phyloP scores from a whole-genome alignment of 2,888 invertebrate species.

The Drosophila cyrtoloma region DNA sequence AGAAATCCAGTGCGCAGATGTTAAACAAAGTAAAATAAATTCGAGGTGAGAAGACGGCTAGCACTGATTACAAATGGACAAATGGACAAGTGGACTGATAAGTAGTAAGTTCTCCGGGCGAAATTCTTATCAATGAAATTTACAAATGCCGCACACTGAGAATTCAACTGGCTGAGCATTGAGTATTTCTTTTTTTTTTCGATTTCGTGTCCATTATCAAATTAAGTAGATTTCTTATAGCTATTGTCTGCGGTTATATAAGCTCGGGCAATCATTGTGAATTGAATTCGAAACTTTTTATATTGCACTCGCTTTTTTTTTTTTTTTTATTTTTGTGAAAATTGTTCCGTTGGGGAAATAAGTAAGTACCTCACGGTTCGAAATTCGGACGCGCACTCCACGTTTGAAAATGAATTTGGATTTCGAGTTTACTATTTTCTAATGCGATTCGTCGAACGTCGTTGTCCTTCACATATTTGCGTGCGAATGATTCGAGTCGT shows the following conservation, averaged over 20 bases:
- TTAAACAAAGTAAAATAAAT: background rate
- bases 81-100: slow-evolving; percentile 25
- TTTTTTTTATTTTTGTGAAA: slow-evolving; percentile 1
- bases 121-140: slow-evolving; percentile 49
- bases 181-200: background rate
- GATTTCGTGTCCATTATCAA: slow-evolving; percentile 26
- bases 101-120: background rate
- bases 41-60: background rate
- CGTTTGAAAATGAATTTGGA: slow-evolving; percentile 59
- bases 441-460: slow-evolving; percentile 70
- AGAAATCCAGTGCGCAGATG: slow-evolving; percentile 25
- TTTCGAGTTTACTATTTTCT: slow-evolving; percentile 52
- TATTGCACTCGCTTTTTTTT: slow-evolving; percentile 29
- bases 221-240: slow-evolving; percentile 13
- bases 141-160: slow-evolving; percentile 23
- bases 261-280: slow-evolving; percentile 6
- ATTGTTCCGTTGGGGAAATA: slow-evolving; percentile 35
- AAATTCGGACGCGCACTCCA: slow-evolving; percentile 79
- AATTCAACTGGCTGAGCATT: slow-evolving; percentile 10
- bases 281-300: slow-evolving; percentile 14
- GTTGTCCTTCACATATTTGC: slow-evolving; percentile 81
- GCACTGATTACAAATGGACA: slow-evolving; percentile 39
- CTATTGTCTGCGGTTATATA: slow-evolving; percentile 38
- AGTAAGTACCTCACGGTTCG: slow-evolving; percentile 74
- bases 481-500: slow-evolving; percentile 75